Evolutionary conservation across 2,113 vertebrate genomes (phyloP).

Genomic region (Suricata suricatta): DNA sequence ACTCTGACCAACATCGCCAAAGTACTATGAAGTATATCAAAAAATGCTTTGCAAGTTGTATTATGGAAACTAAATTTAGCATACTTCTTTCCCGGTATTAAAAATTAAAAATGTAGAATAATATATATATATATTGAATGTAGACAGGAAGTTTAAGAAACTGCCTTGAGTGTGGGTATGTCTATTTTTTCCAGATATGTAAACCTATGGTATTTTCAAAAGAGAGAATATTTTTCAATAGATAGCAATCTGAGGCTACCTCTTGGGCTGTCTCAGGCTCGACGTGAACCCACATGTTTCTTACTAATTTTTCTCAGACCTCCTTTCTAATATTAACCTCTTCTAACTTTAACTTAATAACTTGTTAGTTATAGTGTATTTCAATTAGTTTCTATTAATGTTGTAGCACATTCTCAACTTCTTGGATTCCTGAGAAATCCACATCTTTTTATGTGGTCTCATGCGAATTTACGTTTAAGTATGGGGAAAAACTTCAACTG

Average conservation of each 20-base stretch:
- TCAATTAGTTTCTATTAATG: neutral
- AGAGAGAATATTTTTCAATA: neutral
- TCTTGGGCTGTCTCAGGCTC: neutral
- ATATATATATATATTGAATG: neutral
- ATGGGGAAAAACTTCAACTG: neutral
- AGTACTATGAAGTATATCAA: neutral
- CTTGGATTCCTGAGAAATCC: neutral
- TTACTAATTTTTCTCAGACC: neutral
- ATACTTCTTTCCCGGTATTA: neutral
- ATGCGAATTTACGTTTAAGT: neutral
- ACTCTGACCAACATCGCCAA: neutral
- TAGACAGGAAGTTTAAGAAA: conserved; percentile 1
- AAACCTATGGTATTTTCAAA: neutral
- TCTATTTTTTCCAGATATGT: neutral
- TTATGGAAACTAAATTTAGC: neutral
- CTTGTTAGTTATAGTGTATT: neutral
- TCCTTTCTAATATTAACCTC: neutral
- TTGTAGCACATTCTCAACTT: neutral
- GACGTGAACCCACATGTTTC: neutral
- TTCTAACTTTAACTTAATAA: neutral
- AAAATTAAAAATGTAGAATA: neutral
- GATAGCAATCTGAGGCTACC: neutral
- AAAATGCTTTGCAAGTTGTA: neutral
- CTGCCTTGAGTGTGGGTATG: neutral
- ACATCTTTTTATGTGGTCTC: neutral